phyloP scores from a whole-genome alignment of 23 tunicate species.

The Trididemnum miniatum region DNA sequence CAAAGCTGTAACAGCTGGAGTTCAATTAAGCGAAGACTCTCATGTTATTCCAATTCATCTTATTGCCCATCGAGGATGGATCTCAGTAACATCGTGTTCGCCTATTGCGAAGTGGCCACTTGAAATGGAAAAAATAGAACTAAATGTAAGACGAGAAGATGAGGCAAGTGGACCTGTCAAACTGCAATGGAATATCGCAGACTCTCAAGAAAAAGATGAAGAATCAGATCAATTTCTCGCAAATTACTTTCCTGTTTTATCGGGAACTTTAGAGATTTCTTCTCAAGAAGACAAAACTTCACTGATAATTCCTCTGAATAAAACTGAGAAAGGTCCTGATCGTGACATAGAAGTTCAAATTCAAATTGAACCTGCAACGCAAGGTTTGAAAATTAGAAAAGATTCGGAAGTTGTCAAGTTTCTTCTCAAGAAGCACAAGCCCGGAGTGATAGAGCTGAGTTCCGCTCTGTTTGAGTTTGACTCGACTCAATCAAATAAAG shows the following conservation, averaged over 20 bases:
- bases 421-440: slow-evolving; percentile 7
- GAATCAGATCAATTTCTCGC: neutral
- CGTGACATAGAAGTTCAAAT: neutral
- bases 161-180: slow-evolving; percentile 6
- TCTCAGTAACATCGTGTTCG: neutral
- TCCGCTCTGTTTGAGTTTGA: neutral
- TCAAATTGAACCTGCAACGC: neutral
- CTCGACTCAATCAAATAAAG: neutral
- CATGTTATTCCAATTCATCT: neutral
- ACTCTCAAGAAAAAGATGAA: neutral
- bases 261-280: slow-evolving; percentile 14
- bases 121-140: neutral
- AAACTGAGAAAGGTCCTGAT: slow-evolving; percentile 23
- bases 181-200: neutral
- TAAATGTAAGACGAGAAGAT: slow-evolving; percentile 20
- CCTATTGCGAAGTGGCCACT: slow-evolving; percentile 19
- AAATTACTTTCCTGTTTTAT: neutral
- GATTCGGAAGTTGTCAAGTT: neutral
- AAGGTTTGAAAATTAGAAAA: slow-evolving; percentile 25
- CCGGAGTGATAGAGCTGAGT: slow-evolving; percentile 21
- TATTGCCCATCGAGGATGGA: slow-evolving; percentile 15
- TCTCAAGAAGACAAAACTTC: neutral
- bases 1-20: slow-evolving; percentile 23
- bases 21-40: neutral
- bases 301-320: slow-evolving; percentile 19